These are phyloP conservation scores for Spodoptera picta DNA, from an alignment of 2,888 invertebrate species.

Conservation along the genomic window DNA sequence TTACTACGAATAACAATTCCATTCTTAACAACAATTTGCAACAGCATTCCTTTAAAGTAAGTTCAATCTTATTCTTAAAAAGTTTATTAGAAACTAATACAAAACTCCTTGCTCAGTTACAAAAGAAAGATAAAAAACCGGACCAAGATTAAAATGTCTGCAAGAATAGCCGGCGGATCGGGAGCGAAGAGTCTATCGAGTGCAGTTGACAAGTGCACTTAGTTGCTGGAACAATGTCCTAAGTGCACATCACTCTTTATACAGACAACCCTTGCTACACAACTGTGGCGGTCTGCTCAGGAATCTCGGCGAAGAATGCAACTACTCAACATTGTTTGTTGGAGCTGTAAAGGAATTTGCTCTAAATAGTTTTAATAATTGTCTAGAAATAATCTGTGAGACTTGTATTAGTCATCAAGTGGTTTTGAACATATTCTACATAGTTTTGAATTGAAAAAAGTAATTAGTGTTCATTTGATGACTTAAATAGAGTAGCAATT, in stretches of 20 bases:
- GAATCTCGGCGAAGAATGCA: background rate
- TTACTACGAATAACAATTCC: too few relatives aligned
- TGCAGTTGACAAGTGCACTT: constrained; percentile 9
- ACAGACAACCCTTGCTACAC: background rate
- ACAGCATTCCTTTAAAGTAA: too few relatives aligned
- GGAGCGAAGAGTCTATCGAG: background rate
- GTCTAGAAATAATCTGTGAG: too few relatives aligned
- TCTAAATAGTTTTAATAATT: background rate
- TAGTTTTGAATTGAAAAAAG: too few relatives aligned
- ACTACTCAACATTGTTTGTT: background rate
- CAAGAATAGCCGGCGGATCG: background rate
- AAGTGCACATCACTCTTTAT: constrained; percentile 16
- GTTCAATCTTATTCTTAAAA: too few relatives aligned
- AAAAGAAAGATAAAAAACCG: background rate
- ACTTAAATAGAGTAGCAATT: too few relatives aligned
- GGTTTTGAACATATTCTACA: too few relatives aligned
- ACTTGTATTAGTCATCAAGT: too few relatives aligned
- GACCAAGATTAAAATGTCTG: background rate
- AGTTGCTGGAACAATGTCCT: constrained; percentile 5
- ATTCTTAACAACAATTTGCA: too few relatives aligned
- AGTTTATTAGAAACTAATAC: too few relatives aligned
- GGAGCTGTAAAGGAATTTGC: background rate
- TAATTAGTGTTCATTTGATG: too few relatives aligned
- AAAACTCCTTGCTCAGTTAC: too few relatives aligned
- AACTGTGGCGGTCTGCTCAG: constrained; percentile 17